A percentile compares a stretch with the other conserved stretches of the same genome.
These are phyloP conservation scores for Anguilla marmorata DNA, from an alignment of 2,797 vertebrate species.

Conservation along the genomic window DNA sequence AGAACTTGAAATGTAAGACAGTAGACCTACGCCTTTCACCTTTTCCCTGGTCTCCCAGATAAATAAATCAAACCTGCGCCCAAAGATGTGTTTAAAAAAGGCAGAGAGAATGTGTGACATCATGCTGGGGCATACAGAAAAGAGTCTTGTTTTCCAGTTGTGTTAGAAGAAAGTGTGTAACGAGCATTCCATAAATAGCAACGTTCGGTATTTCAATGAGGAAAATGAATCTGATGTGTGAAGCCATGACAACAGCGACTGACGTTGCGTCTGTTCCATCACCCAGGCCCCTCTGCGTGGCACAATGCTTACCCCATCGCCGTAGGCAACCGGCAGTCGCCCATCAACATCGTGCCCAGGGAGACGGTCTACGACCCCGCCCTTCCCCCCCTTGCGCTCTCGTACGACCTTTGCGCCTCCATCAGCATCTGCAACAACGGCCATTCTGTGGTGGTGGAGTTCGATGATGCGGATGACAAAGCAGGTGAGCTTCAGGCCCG, in stretches of 20 bases:
- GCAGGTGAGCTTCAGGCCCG: conserved; percentile 71
- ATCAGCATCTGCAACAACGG: conserved; percentile 89
- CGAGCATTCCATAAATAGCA: background rate
- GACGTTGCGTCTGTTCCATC: background rate
- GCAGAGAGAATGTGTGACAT: background rate
- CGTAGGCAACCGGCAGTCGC: conserved; percentile 85
- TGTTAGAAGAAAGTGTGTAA: background rate
- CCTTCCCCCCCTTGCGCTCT: conserved; percentile 75
- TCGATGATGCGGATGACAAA: conserved; percentile 85
- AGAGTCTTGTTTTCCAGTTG: background rate
- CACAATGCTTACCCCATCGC: conserved; percentile 86
- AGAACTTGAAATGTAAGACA: background rate
- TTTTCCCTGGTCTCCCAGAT: background rate
- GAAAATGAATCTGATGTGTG: background rate
- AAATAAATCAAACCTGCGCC: background rate
- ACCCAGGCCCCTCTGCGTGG: conserved; percentile 86
- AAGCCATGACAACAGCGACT: background rate
- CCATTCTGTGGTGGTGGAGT: conserved; percentile 91
- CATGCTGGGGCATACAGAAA: background rate
- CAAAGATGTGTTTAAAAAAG: background rate
- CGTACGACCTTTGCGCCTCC: conserved; percentile 85
- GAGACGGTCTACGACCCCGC: conserved; percentile 78
- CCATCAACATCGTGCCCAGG: conserved; percentile 84
- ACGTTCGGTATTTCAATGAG: too few species aligned
- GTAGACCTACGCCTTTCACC: background rate